These are phyloP conservation scores for Octomys mimax DNA, from an alignment of 2,797 vertebrate genomes.

Conservation along the genomic window DNA sequence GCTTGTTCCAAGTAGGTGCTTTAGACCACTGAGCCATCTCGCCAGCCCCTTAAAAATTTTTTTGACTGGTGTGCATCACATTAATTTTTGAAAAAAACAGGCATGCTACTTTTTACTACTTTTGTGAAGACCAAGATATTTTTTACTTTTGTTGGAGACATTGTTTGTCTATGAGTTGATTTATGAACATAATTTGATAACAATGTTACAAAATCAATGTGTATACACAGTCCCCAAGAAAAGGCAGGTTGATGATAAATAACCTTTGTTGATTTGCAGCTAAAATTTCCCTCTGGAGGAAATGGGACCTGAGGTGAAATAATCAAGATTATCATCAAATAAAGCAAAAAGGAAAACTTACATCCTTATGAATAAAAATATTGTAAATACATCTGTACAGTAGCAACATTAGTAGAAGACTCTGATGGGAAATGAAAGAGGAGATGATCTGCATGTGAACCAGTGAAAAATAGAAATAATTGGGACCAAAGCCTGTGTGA, in stretches of 20 bases:
- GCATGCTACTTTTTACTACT: background rate
- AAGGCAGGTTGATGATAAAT: conserved; percentile 76
- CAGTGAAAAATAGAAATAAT: too few relatives aligned
- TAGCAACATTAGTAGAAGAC: conserved; percentile 60
- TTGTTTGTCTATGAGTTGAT: conserved; percentile 79
- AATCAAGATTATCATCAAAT: conserved; percentile 47
- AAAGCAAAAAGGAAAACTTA: conserved; percentile 23
- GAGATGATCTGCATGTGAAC: background rate
- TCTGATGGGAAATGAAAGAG: background rate
- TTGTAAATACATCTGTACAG: background rate
- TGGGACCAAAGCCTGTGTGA: too few relatives aligned
- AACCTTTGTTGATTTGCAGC: conserved; percentile 74
- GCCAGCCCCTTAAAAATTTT: too few relatives aligned
- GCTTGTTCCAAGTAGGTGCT: too few relatives aligned
- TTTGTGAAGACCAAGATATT: conserved; percentile 24
- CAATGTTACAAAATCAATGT: conserved; percentile 77
- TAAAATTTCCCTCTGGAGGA: conserved; percentile 68
- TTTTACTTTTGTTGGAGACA: conserved; percentile 70
- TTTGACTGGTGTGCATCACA: background rate
- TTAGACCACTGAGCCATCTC: too few relatives aligned
- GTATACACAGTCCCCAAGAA: conserved; percentile 66
- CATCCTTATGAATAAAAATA: conserved; percentile 44
- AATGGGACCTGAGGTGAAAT: conserved; percentile 56
- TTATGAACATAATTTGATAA: conserved; percentile 84
- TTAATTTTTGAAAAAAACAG: conserved; percentile 56